Conservation (phyloP, 2,888 invertebrate species). For the Prosopocoilus inquinatus region DNA sequence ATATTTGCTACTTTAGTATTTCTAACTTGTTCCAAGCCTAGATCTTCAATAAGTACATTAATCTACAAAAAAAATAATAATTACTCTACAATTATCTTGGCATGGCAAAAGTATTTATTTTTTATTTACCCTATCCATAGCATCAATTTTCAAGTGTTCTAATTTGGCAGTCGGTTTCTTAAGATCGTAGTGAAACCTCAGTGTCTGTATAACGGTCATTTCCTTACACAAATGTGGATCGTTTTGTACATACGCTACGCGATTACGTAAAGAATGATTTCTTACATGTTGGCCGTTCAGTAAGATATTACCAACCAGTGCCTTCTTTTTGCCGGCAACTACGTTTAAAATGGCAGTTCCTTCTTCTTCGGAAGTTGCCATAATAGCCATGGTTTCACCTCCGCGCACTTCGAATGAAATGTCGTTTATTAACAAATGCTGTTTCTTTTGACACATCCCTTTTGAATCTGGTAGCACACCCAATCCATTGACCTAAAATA, state of each 20-base stretch:
- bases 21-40: conserved; percentile 86
- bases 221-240: conserved; percentile 78
- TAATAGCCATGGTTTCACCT: conserved; percentile 85
- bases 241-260: conserved; percentile 73
- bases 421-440: conserved; percentile 55
- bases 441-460: conserved; percentile 34
- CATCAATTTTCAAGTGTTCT: conserved; percentile 67
- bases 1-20: conserved; percentile 82
- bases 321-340: conserved; percentile 66
- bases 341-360: conserved; percentile 84
- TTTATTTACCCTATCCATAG: conserved; percentile 66
- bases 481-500: conserved; percentile 30
- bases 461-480: conserved; percentile 27
- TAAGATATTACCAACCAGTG: conserved; percentile 71
- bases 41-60: conserved; percentile 84
- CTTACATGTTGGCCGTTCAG: conserved; percentile 84
- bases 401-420: conserved; percentile 87
- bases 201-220: conserved; percentile 86
- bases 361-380: conserved; percentile 86
- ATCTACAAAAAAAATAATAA: conserved; percentile 58
- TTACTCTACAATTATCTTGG: neutral
- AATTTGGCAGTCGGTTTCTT: conserved; percentile 62
- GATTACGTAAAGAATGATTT: conserved; percentile 64
- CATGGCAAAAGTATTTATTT: neutral
- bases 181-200: conserved; percentile 79